Percentiles rank a stretch among this genome's conserved stretches.
phyloP scores from a whole-genome alignment of 1,140 invertebrate genomes.

The Dendroctonus ponderosae region DNA sequence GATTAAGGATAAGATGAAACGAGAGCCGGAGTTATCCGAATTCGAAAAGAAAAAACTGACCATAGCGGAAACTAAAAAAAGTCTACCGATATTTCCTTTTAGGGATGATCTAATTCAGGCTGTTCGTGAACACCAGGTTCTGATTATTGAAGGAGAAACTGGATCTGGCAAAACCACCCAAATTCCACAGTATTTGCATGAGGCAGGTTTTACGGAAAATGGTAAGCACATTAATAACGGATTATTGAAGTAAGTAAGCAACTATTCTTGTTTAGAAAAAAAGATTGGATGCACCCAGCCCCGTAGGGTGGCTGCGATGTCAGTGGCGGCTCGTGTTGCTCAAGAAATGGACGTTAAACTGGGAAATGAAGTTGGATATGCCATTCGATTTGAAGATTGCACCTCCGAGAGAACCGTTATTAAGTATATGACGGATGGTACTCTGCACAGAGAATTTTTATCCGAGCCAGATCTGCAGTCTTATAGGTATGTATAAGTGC shows the following conservation, averaged over 20 bases:
- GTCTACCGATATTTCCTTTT: slow-evolving; percentile 93
- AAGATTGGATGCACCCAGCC: slow-evolving; percentile 95
- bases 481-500: slow-evolving; percentile 55
- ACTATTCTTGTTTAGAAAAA: slow-evolving; percentile 48
- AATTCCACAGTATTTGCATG: slow-evolving; percentile 95
- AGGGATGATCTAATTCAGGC: slow-evolving; percentile 85
- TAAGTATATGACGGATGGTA: slow-evolving; percentile 99
- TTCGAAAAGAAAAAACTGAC: slow-evolving; percentile 74
- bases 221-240: slow-evolving; percentile 56
- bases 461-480: slow-evolving; percentile 92
- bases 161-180: slow-evolving; percentile 99
- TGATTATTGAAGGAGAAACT: slow-evolving; percentile 97
- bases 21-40: slow-evolving; percentile 62
- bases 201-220: slow-evolving; percentile 83
- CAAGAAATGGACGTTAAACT: slow-evolving; percentile 98
- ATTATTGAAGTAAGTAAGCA: no score
- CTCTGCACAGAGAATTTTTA: slow-evolving; percentile 94
- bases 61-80: slow-evolving; percentile 90
- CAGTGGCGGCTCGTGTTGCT: slow-evolving; percentile 97
- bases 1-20: slow-evolving; percentile 39
- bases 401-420: slow-evolving; percentile 93
- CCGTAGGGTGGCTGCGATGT: slow-evolving; percentile 97
- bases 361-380: slow-evolving; percentile 99
- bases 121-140: slow-evolving; percentile 82
- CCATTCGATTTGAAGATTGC: slow-evolving; percentile 99